Evolutionary conservation across 2,888 invertebrate genomes (phyloP).

Genomic region (Abrostola triplasia): DNA sequence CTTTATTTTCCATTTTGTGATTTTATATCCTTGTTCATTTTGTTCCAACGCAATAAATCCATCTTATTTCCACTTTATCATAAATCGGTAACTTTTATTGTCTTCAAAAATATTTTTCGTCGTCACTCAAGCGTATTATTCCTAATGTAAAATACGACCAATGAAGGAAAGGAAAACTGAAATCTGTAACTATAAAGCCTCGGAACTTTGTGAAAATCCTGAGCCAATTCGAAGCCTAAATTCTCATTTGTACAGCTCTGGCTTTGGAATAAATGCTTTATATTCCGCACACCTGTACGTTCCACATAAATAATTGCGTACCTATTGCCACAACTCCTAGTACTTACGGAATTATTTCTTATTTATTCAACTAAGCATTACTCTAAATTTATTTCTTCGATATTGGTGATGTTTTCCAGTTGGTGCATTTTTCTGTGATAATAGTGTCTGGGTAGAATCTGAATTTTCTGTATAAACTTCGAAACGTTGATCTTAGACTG

Average conservation of each 20-base stretch:
- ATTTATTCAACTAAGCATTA: constrained; percentile 27
- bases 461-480: background rate
- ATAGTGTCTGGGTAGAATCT: constrained; percentile 6
- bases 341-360: constrained; percentile 47
- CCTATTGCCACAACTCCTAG: constrained; percentile 44
- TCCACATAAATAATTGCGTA: constrained; percentile 57
- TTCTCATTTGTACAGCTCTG: constrained; percentile 52
- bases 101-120: constrained; percentile 11
- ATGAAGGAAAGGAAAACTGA: constrained; percentile 25
- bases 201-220: constrained; percentile 34
- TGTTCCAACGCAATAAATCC: constrained; percentile 26
- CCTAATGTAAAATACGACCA: constrained; percentile 10
- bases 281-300: constrained; percentile 60
- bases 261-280: constrained; percentile 55
- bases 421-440: constrained; percentile 11
- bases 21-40: constrained; percentile 26
- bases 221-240: constrained; percentile 55
- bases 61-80: constrained; percentile 6
- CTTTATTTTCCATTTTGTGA: constrained; percentile 19
- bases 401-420: constrained; percentile 12
- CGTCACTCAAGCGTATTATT: constrained; percentile 8
- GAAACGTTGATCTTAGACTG: constrained; percentile 5
- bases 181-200: constrained; percentile 41
- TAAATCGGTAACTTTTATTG: constrained; percentile 23
- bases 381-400: constrained; percentile 29